phyloP scores from a whole-genome alignment of 2,797 vertebrate species.

The Lithobates pipiens region DNA sequence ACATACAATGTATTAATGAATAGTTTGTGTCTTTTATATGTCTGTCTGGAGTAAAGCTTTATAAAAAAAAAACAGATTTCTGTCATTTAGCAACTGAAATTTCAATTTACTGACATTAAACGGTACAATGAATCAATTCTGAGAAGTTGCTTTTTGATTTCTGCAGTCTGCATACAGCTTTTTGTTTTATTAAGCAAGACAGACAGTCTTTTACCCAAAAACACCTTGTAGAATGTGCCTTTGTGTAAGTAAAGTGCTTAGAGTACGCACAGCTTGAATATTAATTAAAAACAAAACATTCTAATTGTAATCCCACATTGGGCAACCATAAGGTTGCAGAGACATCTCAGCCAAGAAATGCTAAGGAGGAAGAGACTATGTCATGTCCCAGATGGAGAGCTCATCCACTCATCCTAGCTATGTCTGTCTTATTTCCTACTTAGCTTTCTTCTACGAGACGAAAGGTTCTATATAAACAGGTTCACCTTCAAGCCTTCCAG shows the following conservation, averaged over 20 bases:
- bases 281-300: constrained; percentile 32
- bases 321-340: constrained; percentile 4
- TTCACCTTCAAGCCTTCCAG: constrained; percentile 86
- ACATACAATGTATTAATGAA: too few species aligned
- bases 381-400: constrained; percentile 20
- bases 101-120: too few species aligned
- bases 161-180: too few species aligned
- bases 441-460: background rate
- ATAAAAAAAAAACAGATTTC: too few species aligned
- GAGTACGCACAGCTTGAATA: background rate
- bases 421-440: background rate
- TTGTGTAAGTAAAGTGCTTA: background rate
- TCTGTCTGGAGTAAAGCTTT: too few species aligned
- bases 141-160: too few species aligned
- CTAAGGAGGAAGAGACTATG: constrained; percentile 7
- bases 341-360: constrained; percentile 1
- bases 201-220: too few species aligned
- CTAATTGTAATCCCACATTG: background rate
- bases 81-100: too few species aligned
- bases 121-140: too few species aligned
- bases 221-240: background rate
- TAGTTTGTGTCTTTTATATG: too few species aligned
- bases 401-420: background rate
- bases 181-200: too few species aligned
- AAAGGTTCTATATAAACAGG: background rate